Percentiles rank a stretch among this genome's conserved stretches.
phyloP scores from a whole-genome alignment of 2,113 vertebrate species.

The Muntiacus muntjak region DNA sequence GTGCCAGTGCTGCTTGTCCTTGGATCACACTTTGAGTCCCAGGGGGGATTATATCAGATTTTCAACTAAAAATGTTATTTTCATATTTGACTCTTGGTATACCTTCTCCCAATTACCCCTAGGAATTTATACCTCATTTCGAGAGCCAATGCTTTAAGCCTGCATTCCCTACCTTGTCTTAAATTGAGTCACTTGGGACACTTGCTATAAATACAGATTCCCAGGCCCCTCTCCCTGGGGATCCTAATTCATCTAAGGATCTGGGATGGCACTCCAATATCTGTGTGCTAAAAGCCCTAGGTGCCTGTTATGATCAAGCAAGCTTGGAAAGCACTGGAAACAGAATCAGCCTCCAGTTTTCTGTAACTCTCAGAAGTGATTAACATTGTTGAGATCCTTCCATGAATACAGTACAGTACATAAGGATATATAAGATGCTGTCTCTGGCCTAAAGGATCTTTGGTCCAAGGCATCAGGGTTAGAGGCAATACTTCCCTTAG shows the following conservation, averaged over 20 bases:
- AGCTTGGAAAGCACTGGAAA: background rate
- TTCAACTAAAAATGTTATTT: background rate
- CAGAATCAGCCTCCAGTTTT: background rate
- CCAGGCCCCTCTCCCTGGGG: background rate
- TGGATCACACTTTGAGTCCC: background rate
- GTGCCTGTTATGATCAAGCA: background rate
- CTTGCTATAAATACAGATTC: background rate
- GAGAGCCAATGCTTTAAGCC: background rate
- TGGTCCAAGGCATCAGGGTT: background rate
- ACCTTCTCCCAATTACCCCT: background rate
- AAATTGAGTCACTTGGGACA: background rate
- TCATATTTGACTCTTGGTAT: background rate
- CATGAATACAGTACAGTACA: background rate
- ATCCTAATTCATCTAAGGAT: background rate
- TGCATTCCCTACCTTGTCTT: background rate
- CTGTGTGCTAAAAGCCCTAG: background rate
- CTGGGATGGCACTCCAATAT: background rate
- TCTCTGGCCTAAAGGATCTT: background rate
- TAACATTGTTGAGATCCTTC: background rate
- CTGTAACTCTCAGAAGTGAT: background rate
- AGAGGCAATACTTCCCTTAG: background rate
- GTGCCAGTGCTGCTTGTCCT: background rate
- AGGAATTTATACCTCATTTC: background rate
- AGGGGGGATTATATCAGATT: background rate
- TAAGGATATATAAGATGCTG: background rate